phyloP scores from a whole-genome alignment of 2,888 invertebrate species.

The Leptopilina drosophilae region DNA sequence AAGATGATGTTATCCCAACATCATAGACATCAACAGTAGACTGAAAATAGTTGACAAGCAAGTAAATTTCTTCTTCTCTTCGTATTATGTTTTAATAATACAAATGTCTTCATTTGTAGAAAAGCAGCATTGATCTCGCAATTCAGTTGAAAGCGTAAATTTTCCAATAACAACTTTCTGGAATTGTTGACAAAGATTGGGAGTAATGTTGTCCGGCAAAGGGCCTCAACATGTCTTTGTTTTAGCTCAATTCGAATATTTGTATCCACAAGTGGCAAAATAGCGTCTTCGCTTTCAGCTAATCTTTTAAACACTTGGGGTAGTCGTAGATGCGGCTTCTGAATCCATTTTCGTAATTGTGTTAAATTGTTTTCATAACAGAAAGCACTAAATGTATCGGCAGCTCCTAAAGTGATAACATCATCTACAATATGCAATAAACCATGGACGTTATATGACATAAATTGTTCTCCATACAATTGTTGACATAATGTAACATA shows the following conservation, averaged over 20 bases:
- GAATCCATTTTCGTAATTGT: not conserved
- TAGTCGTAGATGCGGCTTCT: not conserved
- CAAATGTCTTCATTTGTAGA: constrained; percentile 10
- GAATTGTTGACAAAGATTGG: constrained; percentile 25
- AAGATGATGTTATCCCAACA: not conserved
- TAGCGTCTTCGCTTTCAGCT: not conserved
- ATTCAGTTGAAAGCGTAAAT: not conserved
- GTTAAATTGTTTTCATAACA: not conserved
- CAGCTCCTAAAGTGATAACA: not conserved
- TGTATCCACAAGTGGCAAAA: not conserved
- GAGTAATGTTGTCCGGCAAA: not conserved
- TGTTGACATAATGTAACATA: not conserved
- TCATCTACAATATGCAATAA: not conserved
- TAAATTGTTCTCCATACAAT: not conserved
- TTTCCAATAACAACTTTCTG: not conserved
- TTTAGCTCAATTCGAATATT: not conserved
- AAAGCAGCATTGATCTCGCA: constrained; percentile 25
- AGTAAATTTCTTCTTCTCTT: not conserved
- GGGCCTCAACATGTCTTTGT: constrained; percentile 16
- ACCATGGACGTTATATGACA: not conserved
- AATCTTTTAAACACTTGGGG: not conserved
- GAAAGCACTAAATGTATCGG: not conserved
- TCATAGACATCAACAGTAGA: constrained; percentile 8
- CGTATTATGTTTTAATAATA: constrained; percentile 15
- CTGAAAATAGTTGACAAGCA: constrained; percentile 5